Evolutionary conservation across 2,113 vertebrate species (phyloP).

Genomic region (Ptilorrhoa leucosticta): DNA sequence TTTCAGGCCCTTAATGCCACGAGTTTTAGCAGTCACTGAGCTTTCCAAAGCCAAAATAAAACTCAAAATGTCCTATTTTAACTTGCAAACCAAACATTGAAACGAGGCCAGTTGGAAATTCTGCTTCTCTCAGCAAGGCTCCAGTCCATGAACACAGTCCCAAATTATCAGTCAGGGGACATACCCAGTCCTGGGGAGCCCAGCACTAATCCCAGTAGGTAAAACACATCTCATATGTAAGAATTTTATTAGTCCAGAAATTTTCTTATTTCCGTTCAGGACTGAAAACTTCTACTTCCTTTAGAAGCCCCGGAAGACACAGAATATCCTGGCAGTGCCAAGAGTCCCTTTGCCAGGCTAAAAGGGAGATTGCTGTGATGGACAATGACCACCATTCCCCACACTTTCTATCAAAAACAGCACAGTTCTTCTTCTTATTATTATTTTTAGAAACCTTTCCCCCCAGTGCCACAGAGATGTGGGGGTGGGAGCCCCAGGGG

Average conservation of each 20-base stretch:
- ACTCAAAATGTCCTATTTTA: background rate
- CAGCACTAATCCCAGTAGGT: background rate
- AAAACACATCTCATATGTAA: background rate
- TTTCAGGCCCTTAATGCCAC: background rate
- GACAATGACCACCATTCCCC: background rate
- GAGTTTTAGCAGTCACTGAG: background rate
- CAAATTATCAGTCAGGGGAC: background rate
- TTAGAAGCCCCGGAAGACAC: background rate
- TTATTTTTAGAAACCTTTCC: background rate
- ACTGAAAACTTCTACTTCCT: background rate
- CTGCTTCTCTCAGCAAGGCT: background rate
- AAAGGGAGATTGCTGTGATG: accelerated
- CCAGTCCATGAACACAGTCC: background rate
- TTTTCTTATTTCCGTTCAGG: background rate
- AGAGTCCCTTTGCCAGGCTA: background rate
- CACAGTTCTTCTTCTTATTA: background rate
- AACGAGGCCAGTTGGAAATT: background rate
- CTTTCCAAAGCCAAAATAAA: background rate
- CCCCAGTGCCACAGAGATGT: too few species aligned
- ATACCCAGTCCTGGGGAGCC: background rate
- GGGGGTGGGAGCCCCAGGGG: background rate
- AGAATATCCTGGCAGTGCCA: accelerated
- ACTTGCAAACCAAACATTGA: background rate
- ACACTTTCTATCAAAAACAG: background rate
- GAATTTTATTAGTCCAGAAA: background rate